Evolutionary conservation across 2,888 invertebrate genomes (phyloP).

Genomic region (Standfussiana lucernea): DNA sequence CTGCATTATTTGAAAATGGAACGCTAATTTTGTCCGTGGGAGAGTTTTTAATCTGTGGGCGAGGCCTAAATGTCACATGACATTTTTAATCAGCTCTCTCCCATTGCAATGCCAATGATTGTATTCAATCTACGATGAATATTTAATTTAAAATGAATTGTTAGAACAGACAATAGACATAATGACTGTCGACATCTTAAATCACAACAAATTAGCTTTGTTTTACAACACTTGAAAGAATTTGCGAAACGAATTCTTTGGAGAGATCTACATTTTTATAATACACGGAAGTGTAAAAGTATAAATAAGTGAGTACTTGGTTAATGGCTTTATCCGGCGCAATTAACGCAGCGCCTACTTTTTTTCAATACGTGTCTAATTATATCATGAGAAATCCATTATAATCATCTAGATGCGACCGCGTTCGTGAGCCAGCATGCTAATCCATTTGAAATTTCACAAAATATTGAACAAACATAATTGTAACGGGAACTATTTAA

Average conservation of each 20-base stretch:
- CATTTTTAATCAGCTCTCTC: constrained; percentile 57
- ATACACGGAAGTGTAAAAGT: constrained; percentile 67
- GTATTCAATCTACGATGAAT: constrained; percentile 52
- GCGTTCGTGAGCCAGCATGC: constrained; percentile 66
- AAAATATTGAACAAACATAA: constrained; percentile 87
- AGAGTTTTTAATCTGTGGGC: constrained; percentile 47
- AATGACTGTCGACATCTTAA: constrained; percentile 49
- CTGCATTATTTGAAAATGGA: constrained; percentile 35
- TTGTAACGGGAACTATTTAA: constrained; percentile 77
- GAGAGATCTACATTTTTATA: constrained; percentile 57
- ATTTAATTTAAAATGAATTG: constrained; percentile 51
- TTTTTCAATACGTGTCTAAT: constrained; percentile 82
- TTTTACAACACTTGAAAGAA: constrained; percentile 55
- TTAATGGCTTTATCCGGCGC: constrained; percentile 69
- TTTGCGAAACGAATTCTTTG: constrained; percentile 47
- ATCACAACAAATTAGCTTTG: constrained; percentile 50
- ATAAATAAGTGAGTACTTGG: constrained; percentile 65
- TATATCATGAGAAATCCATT: constrained; percentile 81
- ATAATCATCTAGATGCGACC: constrained; percentile 74
- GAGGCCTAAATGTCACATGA: constrained; percentile 54
- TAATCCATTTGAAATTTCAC: constrained; percentile 72
- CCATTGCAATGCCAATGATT: constrained; percentile 43
- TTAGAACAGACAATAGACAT: constrained; percentile 58
- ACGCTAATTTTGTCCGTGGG: constrained; percentile 38
- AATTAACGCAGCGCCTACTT: constrained; percentile 74